These are phyloP conservation scores for Aplysina aerophoba DNA, from an alignment of 37 sponge, comb jelly and placozoan species.

Conservation along the genomic window DNA sequence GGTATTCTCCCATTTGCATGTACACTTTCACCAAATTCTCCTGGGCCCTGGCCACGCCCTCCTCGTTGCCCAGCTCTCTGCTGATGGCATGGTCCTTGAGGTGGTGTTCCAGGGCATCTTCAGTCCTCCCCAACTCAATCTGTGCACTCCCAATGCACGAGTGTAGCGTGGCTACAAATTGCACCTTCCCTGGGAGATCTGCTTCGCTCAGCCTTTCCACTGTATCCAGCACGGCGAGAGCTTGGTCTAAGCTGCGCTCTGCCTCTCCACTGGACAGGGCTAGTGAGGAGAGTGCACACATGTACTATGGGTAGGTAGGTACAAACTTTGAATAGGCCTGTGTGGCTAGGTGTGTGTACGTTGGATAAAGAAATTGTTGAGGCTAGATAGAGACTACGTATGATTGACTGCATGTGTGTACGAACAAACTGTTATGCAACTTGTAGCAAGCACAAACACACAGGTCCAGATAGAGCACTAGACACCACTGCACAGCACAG, in stretches of 20 bases:
- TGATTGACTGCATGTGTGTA: not conserved
- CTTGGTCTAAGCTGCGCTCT: conserved; percentile 70
- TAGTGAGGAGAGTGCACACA: conserved; percentile 24
- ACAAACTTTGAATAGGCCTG: not conserved
- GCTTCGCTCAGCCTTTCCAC: conserved; percentile 55
- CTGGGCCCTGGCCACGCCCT: conserved; percentile 66
- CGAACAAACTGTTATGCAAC: not conserved
- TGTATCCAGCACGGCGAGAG: conserved; percentile 65
- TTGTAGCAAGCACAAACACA: not conserved
- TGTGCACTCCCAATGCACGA: conserved; percentile 87
- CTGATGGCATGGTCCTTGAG: conserved; percentile 76
- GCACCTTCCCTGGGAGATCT: conserved; percentile 79
- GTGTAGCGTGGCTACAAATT: conserved; percentile 83
- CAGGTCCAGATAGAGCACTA: not conserved
- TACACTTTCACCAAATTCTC: conserved; percentile 90
- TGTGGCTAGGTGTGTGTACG: not conserved
- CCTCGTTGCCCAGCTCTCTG: conserved; percentile 28
- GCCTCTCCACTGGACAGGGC: conserved; percentile 81
- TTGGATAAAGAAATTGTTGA: not conserved
- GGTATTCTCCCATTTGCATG: conserved; percentile 78
- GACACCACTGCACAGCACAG: not conserved
- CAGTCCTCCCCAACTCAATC: conserved; percentile 78
- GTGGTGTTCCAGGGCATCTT: conserved; percentile 73
- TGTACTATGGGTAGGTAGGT: not conserved
- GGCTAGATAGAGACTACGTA: not conserved